Conservation (phyloP, 2,888 invertebrate genomes). For the Epirrhoe tristata region DNA sequence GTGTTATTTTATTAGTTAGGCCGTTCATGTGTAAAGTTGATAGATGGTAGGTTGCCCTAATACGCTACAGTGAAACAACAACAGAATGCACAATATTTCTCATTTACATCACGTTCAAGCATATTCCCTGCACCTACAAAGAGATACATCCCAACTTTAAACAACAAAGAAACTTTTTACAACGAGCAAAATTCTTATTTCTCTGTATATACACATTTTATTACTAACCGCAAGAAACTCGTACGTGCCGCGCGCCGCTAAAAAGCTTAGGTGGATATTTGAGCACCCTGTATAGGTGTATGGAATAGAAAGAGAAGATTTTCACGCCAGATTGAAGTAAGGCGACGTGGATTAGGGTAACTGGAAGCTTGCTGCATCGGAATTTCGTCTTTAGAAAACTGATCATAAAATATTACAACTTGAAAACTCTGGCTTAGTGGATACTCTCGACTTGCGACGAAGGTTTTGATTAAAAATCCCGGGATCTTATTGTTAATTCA, state of each 20-base stretch:
- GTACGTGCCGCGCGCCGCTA: constrained; percentile 56
- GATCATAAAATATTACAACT: background rate
- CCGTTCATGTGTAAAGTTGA: no score
- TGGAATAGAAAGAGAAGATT: constrained; percentile 62
- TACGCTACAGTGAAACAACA: no score
- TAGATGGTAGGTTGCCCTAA: no score
- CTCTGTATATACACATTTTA: constrained; percentile 48
- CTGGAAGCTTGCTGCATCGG: constrained; percentile 28
- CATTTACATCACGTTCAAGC: constrained; percentile 16
- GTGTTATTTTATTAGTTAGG: no score
- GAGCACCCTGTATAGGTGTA: constrained; percentile 54
- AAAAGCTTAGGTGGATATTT: constrained; percentile 58
- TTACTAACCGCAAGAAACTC: constrained; percentile 45
- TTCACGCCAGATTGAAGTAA: constrained; percentile 62
- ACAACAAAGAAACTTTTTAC: constrained; percentile 30
- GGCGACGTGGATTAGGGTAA: constrained; percentile 32
- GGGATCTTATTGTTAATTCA: no score
- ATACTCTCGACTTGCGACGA: no score
- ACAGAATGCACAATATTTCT: background rate
- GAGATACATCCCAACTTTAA: constrained; percentile 23
- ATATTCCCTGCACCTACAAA: constrained; percentile 22
- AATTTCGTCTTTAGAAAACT: constrained; percentile 1
- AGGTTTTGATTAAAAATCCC: no score
- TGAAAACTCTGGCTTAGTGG: background rate
- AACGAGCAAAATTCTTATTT: constrained; percentile 40